Base-by-base conservation (phyloP, 2,113 vertebrate genomes). In the Amphilophus citrinellus region DNA sequence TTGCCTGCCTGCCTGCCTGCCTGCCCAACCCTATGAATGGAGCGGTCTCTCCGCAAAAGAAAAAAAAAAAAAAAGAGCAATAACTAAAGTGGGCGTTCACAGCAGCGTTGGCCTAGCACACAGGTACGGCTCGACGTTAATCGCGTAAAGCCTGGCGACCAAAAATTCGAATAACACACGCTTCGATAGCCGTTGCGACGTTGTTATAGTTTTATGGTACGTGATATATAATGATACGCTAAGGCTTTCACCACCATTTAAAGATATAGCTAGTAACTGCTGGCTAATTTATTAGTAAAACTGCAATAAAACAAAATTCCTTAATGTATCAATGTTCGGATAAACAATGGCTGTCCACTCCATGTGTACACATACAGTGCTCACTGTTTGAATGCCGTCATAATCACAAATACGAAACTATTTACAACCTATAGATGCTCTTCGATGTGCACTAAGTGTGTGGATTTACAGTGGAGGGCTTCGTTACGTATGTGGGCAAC, bases 11-110 rank as follows among this genome's bases (percentile, higher is more conserved):
- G 77, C 79, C 75, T 77, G 79, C 82, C 83, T 32, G 77, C 79
- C 75, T 77, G 79, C 82, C 83, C 83, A 62, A 75, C 87, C 84
- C 89, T 85, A 81, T 94, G 92, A 94, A 95, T 95, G 94, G 88
- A 87, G 85, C 80, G 35, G 66, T 80, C 87, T 59, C 56, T 83
- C 84, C 3, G 85, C 84, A 81, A 91, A 56, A 56, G 22, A 37
- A 50, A 89, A 87, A 68, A 47, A 76, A 88, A 79, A 89, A 80
- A 75, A 88, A 85, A 37, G 86, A 90, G 86, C 88, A 87, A 68
- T 56, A 84, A 80, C 68, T 60, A 39, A 60, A 94, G 94, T 94
- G 94, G 94, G 93, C 94, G 95, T 94, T 82, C 60, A 90, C 87
- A 10, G 65, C 7, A 15, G 61, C 15, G 37, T 39, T 80, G 66